Conservation (phyloP, 2,797 vertebrate genomes). For the Malurus splendens region DNA sequence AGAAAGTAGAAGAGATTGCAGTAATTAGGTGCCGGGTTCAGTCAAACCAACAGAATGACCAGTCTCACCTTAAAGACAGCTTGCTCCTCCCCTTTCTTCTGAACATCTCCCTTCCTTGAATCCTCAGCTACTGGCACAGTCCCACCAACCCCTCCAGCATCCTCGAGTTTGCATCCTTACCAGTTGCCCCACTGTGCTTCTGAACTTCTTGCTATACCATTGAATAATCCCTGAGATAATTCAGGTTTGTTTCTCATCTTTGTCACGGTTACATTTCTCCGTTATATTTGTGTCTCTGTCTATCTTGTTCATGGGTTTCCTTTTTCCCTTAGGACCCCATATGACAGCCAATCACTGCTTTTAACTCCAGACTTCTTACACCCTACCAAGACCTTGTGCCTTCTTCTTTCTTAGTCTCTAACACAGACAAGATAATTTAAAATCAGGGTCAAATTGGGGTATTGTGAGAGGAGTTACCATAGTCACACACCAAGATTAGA, state of each 20-base stretch:
- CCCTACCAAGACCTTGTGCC: not conserved
- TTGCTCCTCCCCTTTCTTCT: not conserved
- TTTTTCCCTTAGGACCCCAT: not conserved
- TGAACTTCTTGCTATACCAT: not conserved
- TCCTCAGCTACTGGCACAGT: not conserved
- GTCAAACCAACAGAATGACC: not conserved
- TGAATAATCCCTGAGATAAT: not conserved
- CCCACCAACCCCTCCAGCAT: not conserved
- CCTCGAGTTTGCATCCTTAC: not conserved
- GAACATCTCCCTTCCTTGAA: rapidly evolving
- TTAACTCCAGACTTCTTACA: not conserved
- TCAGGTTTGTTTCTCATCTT: not conserved
- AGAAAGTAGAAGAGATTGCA: not conserved
- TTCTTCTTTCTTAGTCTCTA: not conserved
- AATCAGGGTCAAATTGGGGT: not conserved
- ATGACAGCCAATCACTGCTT: not conserved
- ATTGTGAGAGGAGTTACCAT: not conserved
- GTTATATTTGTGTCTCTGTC: not conserved
- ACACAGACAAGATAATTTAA: not conserved
- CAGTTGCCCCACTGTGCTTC: not conserved
- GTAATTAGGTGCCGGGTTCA: not conserved
- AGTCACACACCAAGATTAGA: not conserved
- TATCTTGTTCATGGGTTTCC: not conserved
- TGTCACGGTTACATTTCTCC: not conserved
- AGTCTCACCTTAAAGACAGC: rapidly evolving